phyloP scores from a whole-genome alignment of 2,113 vertebrate species.

The Motacilla alba region DNA sequence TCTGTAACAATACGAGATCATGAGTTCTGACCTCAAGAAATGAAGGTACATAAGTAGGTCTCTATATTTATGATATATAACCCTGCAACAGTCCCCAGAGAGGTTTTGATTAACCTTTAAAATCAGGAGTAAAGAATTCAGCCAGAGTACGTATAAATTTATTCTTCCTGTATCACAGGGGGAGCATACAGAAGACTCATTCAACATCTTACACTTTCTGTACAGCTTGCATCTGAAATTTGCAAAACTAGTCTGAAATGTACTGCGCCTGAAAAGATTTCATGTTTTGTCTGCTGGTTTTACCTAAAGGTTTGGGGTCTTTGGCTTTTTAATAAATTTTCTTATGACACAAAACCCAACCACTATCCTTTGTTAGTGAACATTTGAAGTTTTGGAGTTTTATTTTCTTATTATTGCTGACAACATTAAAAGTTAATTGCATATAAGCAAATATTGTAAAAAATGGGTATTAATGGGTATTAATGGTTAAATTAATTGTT shows the following conservation, averaged over 20 bases:
- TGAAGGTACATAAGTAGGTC: not conserved
- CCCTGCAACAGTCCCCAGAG: not conserved
- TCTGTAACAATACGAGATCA: not conserved
- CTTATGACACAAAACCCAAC: not conserved
- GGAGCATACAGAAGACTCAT: not conserved
- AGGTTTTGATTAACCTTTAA: not conserved
- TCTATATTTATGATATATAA: not conserved
- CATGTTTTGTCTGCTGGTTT: not conserved
- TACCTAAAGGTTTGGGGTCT: not conserved
- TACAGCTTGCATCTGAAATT: not conserved
- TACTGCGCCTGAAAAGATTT: not conserved
- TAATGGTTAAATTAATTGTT: not conserved
- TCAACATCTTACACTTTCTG: not conserved
- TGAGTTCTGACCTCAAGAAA: not conserved
- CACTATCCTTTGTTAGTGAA: not conserved
- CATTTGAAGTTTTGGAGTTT: not conserved
- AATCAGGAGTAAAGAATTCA: not conserved
- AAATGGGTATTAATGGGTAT: not conserved
- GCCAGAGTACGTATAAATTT: not conserved
- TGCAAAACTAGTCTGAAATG: not conserved
- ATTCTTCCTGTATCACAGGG: not conserved
- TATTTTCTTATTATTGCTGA: not conserved
- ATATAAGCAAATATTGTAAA: not conserved
- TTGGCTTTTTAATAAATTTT: not conserved
- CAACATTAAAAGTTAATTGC: not conserved